Evolutionary conservation across 30 jellyfish, hydroid and myxozoan genomes (phyloP), one percentile per base, ranked within the genome.

Genomic region (Aurelia coerulea): DNA sequence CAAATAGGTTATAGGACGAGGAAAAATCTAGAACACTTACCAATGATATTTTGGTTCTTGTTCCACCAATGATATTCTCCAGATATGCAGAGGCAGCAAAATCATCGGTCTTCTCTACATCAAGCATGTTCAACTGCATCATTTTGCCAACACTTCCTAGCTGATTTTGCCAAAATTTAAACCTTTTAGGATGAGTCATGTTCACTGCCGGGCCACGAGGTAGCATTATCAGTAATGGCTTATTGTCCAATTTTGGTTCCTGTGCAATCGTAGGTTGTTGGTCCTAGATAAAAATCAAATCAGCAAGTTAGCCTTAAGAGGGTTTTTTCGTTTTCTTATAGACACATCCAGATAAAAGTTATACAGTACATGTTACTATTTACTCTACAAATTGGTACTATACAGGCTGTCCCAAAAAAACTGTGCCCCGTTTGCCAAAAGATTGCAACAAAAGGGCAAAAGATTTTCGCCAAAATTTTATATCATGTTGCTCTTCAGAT

Each of bases 141-240:
- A 83, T 79, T 79, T 84, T 81, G 14, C 97, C 97, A 73, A 71
- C 86, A 53, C 39, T 76, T 13, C 87, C 78, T 12, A 95, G 87
- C 90, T 95, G 97, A 49, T 58, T 64, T 62, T 90, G 87, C 99
- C 99, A 95, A 66, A 78, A 95, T 69, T 86, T 62, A 18, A 76
- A 76, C 37, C 99, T 37, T 65, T 95, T 95, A 1, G 99, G 77
- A 10, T 95, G 88, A 18, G 84, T 50, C 51, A 84, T 76, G 31
- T 91, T 89, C 0, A 89, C 85, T 64, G 73, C 67, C 7, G 99
- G 99, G 4, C 99, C 99, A 10, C 97, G 65, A 37, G 99, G 99
- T 32, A 95, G 78, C 93, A 85, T 68, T n/a, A 95, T 49, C 63
- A 93, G 19, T 15, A 89, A 85, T 62, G 98, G 98, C 34, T 89